A percentile compares a stretch with the other conserved stretches of the same genome.
These are phyloP conservation scores for Onchidella celtica DNA, from an alignment of 2,888 invertebrate species.

Conservation along the genomic window DNA sequence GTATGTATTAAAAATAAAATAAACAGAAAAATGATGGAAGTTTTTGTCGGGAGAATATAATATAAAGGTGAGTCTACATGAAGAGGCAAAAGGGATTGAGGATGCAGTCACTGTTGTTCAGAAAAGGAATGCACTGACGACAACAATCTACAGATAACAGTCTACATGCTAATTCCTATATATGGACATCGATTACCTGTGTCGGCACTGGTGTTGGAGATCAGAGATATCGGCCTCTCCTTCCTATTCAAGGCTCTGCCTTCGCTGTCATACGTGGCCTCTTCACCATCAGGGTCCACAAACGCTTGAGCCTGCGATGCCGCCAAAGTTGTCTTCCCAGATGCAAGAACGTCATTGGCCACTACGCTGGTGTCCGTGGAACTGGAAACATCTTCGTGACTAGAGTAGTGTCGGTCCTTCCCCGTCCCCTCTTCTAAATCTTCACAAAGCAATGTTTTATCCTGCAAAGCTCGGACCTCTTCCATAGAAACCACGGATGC, in stretches of 20 bases:
- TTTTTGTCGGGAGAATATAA: too few relatives aligned
- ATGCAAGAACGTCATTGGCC: background rate
- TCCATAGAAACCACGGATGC: conserved; percentile 48
- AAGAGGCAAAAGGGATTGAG: too few relatives aligned
- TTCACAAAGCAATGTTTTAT: conserved; percentile 26
- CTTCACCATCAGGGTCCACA: background rate
- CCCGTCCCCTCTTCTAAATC: background rate
- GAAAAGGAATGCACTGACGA: too few relatives aligned
- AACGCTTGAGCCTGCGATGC: too few relatives aligned
- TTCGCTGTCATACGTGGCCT: conserved; percentile 1
- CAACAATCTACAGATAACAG: too few relatives aligned
- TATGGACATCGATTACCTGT: too few relatives aligned
- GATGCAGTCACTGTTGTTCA: too few relatives aligned
- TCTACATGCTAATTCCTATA: too few relatives aligned
- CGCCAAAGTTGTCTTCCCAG: background rate
- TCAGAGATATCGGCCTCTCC: conserved; percentile 77
- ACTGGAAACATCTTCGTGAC: conserved; percentile 19
- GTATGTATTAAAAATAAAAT: too few relatives aligned
- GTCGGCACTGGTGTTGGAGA: conserved; percentile 87
- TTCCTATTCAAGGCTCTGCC: conserved; percentile 54
- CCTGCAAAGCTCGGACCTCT: conserved; percentile 42
- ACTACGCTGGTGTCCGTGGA: background rate
- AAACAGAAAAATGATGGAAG: too few relatives aligned
- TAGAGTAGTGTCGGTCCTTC: background rate
- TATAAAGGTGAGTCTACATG: too few relatives aligned